phyloP scores from a whole-genome alignment of 2,888 invertebrate species.

The Thereva nobilitata region DNA sequence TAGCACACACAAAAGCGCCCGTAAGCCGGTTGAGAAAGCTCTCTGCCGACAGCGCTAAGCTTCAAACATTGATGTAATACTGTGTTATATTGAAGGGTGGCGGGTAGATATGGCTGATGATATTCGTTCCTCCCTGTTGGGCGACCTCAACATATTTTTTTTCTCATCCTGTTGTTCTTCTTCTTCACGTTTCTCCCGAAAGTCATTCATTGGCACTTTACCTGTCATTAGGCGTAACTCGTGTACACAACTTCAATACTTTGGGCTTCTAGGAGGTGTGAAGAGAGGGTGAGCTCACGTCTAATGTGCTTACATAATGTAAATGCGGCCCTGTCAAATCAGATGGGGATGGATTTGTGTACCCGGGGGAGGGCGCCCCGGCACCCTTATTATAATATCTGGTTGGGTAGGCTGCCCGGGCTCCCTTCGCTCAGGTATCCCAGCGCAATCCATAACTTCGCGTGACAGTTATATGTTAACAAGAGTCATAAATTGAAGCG shows the following conservation, averaged over 20 bases:
- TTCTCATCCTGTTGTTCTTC: background rate
- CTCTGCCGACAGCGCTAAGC: conserved; percentile 1
- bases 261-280: conserved; percentile 16
- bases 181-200: background rate
- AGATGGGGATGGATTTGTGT: background rate
- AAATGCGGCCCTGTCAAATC: background rate
- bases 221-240: conserved; percentile 29
- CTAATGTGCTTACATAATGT: conserved; percentile 24
- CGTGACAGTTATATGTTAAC: conserved; percentile 35
- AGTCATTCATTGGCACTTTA: conserved; percentile 29
- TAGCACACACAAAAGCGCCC: background rate
- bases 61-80: conserved; percentile 19
- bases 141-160: conserved; percentile 8
- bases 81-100: too few relatives aligned
- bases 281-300: conserved; percentile 4
- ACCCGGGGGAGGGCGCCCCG: too few relatives aligned
- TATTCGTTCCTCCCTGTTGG: too few relatives aligned
- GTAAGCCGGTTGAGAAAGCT: background rate
- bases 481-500: conserved; percentile 34
- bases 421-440: conserved; percentile 7
- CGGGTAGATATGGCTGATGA: too few relatives aligned
- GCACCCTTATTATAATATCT: too few relatives aligned
- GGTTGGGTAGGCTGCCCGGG: background rate
- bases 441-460: conserved; percentile 20
- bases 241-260: conserved; percentile 19